These are phyloP conservation scores for Pasiphila rectangulata DNA, from an alignment of 2,888 invertebrate genomes.

Conservation along the genomic window DNA sequence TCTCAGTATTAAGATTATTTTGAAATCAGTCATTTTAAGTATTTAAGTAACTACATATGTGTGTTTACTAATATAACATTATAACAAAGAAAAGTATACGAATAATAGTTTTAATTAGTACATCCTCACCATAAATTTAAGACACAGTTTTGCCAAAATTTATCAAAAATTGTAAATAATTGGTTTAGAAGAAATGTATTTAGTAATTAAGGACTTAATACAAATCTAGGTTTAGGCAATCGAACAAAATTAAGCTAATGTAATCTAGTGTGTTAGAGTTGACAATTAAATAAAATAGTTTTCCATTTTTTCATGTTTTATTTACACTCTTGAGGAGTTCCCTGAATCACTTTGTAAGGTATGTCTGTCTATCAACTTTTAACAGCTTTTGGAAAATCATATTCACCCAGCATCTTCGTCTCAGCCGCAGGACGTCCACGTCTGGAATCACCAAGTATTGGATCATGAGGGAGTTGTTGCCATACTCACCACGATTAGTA, in stretches of 20 bases:
- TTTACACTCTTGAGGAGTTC: neutral
- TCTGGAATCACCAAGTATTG: too few relatives aligned
- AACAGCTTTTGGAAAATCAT: too few relatives aligned
- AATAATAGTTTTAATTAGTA: slow-evolving; percentile 17
- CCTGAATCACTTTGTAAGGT: too few relatives aligned
- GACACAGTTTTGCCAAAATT: slow-evolving; percentile 11
- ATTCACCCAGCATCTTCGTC: too few relatives aligned
- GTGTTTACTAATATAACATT: slow-evolving; percentile 16
- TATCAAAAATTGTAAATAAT: slow-evolving; percentile 13
- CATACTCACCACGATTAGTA: too few relatives aligned
- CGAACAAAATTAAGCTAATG: slow-evolving; percentile 30
- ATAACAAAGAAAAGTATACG: slow-evolving; percentile 34
- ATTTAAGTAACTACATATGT: slow-evolving; percentile 2
- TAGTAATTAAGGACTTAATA: slow-evolving; percentile 30
- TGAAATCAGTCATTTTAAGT: neutral
- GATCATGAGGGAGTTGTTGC: too few relatives aligned
- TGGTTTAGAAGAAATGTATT: slow-evolving; percentile 16
- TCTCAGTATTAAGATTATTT: too few relatives aligned
- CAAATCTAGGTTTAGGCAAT: slow-evolving; percentile 20
- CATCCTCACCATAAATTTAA: slow-evolving; percentile 4
- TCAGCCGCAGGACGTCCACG: too few relatives aligned
- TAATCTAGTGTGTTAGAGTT: slow-evolving; percentile 43
- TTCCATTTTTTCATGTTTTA: slow-evolving; percentile 44
- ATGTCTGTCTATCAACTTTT: too few relatives aligned
- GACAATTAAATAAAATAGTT: slow-evolving; percentile 63